phyloP scores from a whole-genome alignment of 2,113 vertebrate genomes.

The Sciurus niger region DNA sequence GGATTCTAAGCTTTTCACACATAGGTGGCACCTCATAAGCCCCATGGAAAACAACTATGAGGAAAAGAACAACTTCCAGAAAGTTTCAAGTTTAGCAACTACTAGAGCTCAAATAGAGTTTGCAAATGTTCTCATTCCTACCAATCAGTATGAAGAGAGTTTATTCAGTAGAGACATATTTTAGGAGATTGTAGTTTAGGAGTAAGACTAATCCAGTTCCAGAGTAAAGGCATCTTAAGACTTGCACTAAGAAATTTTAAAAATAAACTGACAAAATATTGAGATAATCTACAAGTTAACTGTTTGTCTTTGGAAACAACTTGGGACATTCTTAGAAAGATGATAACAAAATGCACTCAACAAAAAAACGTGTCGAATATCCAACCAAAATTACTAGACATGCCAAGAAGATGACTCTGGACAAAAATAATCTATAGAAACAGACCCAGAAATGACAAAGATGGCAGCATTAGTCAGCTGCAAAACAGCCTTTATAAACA shows the following conservation, averaged over 20 bases:
- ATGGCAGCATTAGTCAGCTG: not conserved
- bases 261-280: constrained; percentile 15
- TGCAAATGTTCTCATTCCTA: not conserved
- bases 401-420: not conserved
- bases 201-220: not conserved
- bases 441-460: not conserved
- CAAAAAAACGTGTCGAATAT: not conserved
- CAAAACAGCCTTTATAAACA: not conserved
- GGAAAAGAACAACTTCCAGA: not conserved
- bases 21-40: not conserved
- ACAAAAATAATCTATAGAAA: constrained; percentile 11
- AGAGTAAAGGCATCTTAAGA: not conserved
- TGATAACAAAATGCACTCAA: not conserved
- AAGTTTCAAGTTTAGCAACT: not conserved
- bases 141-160: not conserved
- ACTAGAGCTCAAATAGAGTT: not conserved
- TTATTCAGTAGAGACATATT: not conserved
- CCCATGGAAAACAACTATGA: not conserved
- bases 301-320: not conserved
- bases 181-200: not conserved
- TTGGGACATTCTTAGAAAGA: not conserved
- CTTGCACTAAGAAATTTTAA: not conserved
- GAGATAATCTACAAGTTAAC: not conserved
- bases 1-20: not conserved
- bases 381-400: not conserved